Percentiles rank a stretch among this genome's conserved stretches.
Evolutionary conservation across 2,888 invertebrate genomes (phyloP).

Genomic region (Tetragonula carbonaria): DNA sequence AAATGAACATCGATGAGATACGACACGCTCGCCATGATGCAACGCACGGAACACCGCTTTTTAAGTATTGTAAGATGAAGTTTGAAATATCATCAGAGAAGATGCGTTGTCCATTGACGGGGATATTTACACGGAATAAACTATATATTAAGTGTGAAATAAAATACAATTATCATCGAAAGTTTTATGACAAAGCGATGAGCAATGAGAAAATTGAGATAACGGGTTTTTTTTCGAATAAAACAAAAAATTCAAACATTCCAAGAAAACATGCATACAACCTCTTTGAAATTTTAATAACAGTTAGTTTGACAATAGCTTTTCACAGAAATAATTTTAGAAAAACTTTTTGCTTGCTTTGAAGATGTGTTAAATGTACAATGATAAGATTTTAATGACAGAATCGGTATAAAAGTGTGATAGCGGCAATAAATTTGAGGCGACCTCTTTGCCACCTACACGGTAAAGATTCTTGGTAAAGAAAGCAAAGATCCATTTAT

Average conservation of each 20-base stretch:
- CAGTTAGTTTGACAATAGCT: no score
- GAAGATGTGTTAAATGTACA: not conserved
- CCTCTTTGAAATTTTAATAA: no score
- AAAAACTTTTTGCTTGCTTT: no score
- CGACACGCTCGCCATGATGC: constrained; percentile 3
- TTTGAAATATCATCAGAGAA: not conserved
- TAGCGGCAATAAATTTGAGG: constrained; percentile 7
- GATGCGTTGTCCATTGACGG: not conserved
- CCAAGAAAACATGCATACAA: no score
- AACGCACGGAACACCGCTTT: not conserved
- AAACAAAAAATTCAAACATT: no score
- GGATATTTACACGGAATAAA: not conserved
- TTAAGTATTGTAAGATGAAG: not conserved
- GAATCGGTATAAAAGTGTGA: not conserved
- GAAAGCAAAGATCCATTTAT: constrained; percentile 18
- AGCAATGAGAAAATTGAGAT: not conserved
- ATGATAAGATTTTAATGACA: not conserved
- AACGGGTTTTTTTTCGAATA: no score
- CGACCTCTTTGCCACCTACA: constrained; percentile 1
- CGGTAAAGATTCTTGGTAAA: not conserved
- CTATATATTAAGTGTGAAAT: not conserved
- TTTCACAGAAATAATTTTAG: no score
- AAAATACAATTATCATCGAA: not conserved
- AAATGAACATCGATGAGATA: constrained; percentile 32
- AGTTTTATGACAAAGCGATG: not conserved